phyloP scores from a whole-genome alignment of 2,888 invertebrate species.

The Phasia obesa region DNA sequence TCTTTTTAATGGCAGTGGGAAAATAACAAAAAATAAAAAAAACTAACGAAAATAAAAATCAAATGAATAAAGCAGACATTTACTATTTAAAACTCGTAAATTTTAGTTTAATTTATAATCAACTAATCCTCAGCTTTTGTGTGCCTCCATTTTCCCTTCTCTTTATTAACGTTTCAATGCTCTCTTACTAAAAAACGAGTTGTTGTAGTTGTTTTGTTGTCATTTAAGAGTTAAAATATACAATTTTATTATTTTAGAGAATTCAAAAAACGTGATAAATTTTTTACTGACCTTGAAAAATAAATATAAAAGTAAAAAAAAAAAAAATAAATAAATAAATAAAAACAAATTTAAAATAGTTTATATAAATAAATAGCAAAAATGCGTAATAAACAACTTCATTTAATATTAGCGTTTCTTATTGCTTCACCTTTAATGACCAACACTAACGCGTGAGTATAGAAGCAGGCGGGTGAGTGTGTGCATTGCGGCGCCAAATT shows the following conservation, averaged over 20 bases:
- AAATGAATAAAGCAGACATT: too few relatives aligned
- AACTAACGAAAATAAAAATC: too few relatives aligned
- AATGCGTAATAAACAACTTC: constrained; percentile 47
- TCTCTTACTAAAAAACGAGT: too few relatives aligned
- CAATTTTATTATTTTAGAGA: constrained; percentile 7
- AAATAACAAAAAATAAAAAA: too few relatives aligned
- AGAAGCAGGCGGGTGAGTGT: too few relatives aligned
- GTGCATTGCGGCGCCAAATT: neutral
- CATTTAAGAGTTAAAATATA: neutral
- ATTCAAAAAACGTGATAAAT: constrained; percentile 49
- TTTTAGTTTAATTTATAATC: too few relatives aligned
- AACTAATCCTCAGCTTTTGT: too few relatives aligned
- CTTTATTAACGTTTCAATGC: too few relatives aligned
- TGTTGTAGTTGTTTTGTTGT: neutral
- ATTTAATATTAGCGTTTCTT: constrained; percentile 12
- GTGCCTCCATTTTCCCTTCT: too few relatives aligned
- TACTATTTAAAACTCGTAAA: too few relatives aligned
- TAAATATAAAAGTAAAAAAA: constrained; percentile 30
- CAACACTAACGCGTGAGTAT: neutral
- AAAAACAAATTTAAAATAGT: constrained; percentile 11
- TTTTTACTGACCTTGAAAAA: constrained; percentile 51
- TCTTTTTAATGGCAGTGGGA: too few relatives aligned
- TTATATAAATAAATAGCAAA: constrained; percentile 2
- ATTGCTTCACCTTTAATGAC: constrained; percentile 9
- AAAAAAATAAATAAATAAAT: constrained; percentile 9